Evolutionary conservation across 2,888 invertebrate genomes (phyloP).

Genomic region (Aleiodes testaceus): DNA sequence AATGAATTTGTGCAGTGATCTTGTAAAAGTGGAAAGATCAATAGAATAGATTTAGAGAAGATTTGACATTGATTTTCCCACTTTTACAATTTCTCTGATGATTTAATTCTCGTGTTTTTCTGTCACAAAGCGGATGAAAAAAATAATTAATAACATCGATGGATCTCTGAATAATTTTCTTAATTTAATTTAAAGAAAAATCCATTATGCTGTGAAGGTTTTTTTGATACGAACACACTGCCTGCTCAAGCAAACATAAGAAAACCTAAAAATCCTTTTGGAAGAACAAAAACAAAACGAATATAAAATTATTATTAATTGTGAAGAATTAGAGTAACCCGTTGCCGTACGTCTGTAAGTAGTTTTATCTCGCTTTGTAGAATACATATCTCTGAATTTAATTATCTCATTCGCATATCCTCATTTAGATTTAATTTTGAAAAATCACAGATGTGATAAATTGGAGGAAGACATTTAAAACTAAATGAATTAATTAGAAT

Average conservation of each 20-base stretch:
- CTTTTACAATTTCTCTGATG: no score
- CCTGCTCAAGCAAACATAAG: constrained; percentile 40
- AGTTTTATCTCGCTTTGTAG: constrained; percentile 53
- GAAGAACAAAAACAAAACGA: not conserved
- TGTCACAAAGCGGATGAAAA: constrained; percentile 22
- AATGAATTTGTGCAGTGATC: constrained; percentile 6
- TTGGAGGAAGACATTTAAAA: constrained; percentile 34
- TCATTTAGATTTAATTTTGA: constrained; percentile 45
- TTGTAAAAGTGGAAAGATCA: no score
- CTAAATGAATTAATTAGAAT: not conserved
- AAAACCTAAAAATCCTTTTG: constrained; percentile 24
- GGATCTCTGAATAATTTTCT: constrained; percentile 20
- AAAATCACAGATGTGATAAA: constrained; percentile 50
- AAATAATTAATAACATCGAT: constrained; percentile 23
- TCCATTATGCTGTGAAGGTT: constrained; percentile 22
- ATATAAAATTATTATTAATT: not conserved
- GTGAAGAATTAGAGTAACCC: not conserved
- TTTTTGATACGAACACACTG: constrained; percentile 47
- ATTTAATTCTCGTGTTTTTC: constrained; percentile 20
- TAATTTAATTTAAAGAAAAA: not conserved
- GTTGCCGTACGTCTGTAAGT: constrained; percentile 26
- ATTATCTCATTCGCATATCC: constrained; percentile 55
- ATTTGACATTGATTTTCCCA: no score
- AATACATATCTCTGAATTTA: constrained; percentile 53
- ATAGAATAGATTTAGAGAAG: no score